A percentile compares a stretch with the other conserved stretches of the same genome.
Conservation (phyloP, 35 echinoderm and acorn worm genomes). For the Acanthaster planci region DNA sequence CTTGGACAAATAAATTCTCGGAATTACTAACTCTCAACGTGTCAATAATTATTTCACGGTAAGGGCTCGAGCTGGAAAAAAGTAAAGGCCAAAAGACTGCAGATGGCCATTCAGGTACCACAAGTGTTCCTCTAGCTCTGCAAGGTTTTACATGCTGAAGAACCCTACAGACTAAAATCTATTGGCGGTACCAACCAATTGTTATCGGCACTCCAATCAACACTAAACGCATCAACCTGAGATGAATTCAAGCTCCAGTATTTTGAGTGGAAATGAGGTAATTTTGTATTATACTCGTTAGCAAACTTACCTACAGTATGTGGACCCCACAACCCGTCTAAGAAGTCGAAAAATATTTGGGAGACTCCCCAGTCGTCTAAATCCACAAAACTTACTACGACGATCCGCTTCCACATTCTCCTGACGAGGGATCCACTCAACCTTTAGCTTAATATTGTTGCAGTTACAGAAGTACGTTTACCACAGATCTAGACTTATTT, state of each 20-base stretch:
- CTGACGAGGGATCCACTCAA: too few relatives aligned
- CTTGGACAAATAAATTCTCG: not conserved
- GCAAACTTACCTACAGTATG: slow-evolving; percentile 59
- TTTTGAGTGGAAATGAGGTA: slow-evolving; percentile 38
- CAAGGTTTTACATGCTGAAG: slow-evolving; percentile 20
- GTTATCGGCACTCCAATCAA: slow-evolving; percentile 35
- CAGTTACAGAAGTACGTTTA: slow-evolving; percentile 35
- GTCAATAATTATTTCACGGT: not conserved
- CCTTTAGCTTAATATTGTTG: slow-evolving; percentile 3
- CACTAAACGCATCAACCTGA: slow-evolving; percentile 45
- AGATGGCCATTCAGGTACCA: slow-evolving; percentile 33
- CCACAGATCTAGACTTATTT: slow-evolving; percentile 7
- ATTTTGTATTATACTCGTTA: slow-evolving; percentile 27
- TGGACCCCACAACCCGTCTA: slow-evolving; percentile 53
- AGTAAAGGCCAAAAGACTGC: slow-evolving; percentile 35
- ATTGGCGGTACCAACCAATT: slow-evolving; percentile 56
- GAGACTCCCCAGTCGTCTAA: too few relatives aligned
- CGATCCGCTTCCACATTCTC: too few relatives aligned
- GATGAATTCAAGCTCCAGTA: slow-evolving; percentile 50
- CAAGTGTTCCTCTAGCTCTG: slow-evolving; percentile 27
- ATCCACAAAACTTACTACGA: not conserved
- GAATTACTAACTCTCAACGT: not conserved
- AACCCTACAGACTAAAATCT: not conserved
- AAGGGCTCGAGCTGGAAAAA: not conserved
- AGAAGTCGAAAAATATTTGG: not conserved